phyloP scores from a whole-genome alignment of 2,888 invertebrate species.

The Heliconius hortense region DNA sequence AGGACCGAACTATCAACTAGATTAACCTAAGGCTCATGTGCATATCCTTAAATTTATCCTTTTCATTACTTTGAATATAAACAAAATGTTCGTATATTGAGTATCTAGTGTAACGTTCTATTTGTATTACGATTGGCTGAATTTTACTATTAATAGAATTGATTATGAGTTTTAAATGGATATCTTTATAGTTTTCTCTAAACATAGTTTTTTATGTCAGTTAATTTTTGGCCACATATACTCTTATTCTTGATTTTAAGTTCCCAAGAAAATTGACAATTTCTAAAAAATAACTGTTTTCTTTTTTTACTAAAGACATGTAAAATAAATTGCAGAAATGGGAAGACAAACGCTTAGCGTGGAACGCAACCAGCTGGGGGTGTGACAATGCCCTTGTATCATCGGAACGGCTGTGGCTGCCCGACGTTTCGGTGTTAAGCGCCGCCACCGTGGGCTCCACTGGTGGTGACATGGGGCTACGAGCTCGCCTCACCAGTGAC shows the following conservation, averaged over 20 bases:
- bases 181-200: not conserved
- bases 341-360: slow-evolving; percentile 87
- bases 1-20: too few relatives aligned
- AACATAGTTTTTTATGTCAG: not conserved
- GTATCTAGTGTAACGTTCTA: too few relatives aligned
- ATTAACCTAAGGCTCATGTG: too few relatives aligned
- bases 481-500: slow-evolving; percentile 85
- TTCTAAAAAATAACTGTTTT: not conserved
- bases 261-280: not conserved
- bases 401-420: slow-evolving; percentile 89
- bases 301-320: not conserved
- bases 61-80: too few relatives aligned
- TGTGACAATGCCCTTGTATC: slow-evolving; percentile 83
- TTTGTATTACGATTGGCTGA: too few relatives aligned
- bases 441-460: slow-evolving; percentile 82
- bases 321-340: slow-evolving; percentile 80
- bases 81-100: too few relatives aligned
- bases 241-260: not conserved
- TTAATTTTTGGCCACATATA: not conserved
- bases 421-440: slow-evolving; percentile 88
- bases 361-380: slow-evolving; percentile 86
- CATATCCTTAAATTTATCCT: too few relatives aligned
- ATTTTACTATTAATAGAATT: too few relatives aligned
- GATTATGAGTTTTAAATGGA: too few relatives aligned
- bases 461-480: slow-evolving; percentile 84